Conservation (phyloP, 2,797 vertebrate species). For the Chelon auratus region DNA sequence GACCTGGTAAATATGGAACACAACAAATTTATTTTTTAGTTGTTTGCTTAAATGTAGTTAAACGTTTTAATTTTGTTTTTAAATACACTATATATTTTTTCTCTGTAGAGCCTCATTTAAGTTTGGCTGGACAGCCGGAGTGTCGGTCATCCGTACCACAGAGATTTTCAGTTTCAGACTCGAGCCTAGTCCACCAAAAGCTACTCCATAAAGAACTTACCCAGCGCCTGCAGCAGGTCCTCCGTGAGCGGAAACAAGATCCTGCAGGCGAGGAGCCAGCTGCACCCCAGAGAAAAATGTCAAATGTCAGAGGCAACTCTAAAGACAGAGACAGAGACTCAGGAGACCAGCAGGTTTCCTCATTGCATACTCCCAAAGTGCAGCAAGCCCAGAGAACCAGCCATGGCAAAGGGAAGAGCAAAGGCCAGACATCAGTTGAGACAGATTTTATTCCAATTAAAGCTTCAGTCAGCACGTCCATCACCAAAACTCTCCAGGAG, state of each 20-base stretch:
- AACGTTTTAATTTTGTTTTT: not conserved
- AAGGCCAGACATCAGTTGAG: slow-evolving; percentile 22
- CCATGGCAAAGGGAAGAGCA: slow-evolving; percentile 26
- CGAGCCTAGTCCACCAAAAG: slow-evolving; percentile 63
- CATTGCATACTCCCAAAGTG: slow-evolving; percentile 18
- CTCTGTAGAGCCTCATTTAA: slow-evolving; percentile 39
- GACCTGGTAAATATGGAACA: slow-evolving; percentile 61
- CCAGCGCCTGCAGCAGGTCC: slow-evolving; percentile 68
- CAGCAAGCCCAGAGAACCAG: slow-evolving; percentile 28
- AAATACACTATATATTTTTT: not conserved
- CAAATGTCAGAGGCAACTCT: slow-evolving; percentile 1
- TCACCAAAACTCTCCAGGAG: slow-evolving; percentile 45
- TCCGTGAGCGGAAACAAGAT: slow-evolving; percentile 57
- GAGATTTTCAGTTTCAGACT: slow-evolving; percentile 31
- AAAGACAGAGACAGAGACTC: slow-evolving; percentile 29
- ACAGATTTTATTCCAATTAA: slow-evolving; percentile 17
- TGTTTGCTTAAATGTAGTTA: not conserved
- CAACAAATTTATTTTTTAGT: not conserved
- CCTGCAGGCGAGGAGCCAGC: slow-evolving; percentile 12
- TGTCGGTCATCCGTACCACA: slow-evolving; percentile 21
- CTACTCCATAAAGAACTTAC: slow-evolving; percentile 71
- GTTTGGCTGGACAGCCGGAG: slow-evolving; percentile 33
- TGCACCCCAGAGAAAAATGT: slow-evolving; percentile 9
- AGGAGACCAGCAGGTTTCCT: not conserved
- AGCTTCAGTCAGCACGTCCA: slow-evolving; percentile 28